phyloP scores from a whole-genome alignment of 1,140 invertebrate genomes.

The Leptinotarsa defecta region DNA sequence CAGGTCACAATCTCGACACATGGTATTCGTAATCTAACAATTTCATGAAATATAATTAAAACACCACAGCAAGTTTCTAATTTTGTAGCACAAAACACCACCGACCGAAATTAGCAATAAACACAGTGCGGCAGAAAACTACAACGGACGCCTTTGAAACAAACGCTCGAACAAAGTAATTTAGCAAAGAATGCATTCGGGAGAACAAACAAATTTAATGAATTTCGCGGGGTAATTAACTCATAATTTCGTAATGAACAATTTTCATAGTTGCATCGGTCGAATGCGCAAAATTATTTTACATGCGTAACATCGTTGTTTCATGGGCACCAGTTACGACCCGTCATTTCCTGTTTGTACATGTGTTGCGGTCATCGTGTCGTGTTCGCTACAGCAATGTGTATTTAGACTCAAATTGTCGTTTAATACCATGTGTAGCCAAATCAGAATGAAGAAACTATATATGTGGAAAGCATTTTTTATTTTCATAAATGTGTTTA shows the following conservation, averaged over 20 bases:
- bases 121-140: not conserved
- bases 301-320: not conserved
- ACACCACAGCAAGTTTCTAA: not conserved
- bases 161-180: not conserved
- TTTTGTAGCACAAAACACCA: not conserved
- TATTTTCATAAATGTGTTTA: too few relatives aligned
- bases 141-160: not conserved
- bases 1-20: too few relatives aligned
- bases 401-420: not conserved
- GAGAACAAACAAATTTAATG: not conserved
- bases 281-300: not conserved
- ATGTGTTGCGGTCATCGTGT: not conserved
- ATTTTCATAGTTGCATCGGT: constrained; percentile 1
- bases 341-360: not conserved
- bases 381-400: not conserved
- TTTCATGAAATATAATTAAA: too few relatives aligned
- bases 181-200: not conserved
- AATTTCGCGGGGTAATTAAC: not conserved
- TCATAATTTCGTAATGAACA: constrained; percentile 6
- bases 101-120: not conserved
- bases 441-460: not conserved
- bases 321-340: not conserved
- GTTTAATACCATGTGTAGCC: not conserved
- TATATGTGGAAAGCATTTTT: too few relatives aligned
- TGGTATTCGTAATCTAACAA: too few relatives aligned